Conservation (phyloP, 2,888 invertebrate genomes). For the Thyatira batis region DNA sequence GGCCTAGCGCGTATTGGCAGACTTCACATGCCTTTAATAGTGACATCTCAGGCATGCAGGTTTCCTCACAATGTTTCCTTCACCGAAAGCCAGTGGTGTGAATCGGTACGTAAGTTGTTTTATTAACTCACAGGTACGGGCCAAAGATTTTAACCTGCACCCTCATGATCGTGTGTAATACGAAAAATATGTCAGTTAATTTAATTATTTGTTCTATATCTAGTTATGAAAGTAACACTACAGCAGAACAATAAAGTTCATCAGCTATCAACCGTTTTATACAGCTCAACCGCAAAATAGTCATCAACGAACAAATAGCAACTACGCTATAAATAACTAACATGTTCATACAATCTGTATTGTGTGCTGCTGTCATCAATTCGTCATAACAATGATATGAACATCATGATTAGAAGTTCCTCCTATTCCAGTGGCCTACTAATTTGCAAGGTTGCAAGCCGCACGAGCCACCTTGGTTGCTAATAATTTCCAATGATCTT, state of each 20-base stretch:
- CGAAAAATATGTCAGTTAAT: no score
- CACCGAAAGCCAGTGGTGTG: no score
- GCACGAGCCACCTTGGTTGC: conserved; percentile 73
- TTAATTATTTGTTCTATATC: no score
- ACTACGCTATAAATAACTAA: neutral
- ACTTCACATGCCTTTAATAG: no score
- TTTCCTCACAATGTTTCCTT: no score
- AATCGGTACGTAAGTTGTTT: no score
- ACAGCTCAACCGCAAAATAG: neutral
- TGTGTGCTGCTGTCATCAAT: conserved; percentile 33
- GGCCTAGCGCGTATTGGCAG: no score
- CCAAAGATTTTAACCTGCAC: no score
- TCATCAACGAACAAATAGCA: neutral
- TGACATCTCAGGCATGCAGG: no score
- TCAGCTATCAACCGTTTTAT: neutral
- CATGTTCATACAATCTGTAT: neutral
- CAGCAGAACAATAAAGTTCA: neutral
- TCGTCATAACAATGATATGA: conserved; percentile 41
- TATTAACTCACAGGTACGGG: no score
- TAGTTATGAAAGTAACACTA: neutral
- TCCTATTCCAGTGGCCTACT: conserved; percentile 39
- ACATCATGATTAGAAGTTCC: conserved; percentile 41
- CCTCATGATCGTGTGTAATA: no score
- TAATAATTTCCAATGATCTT: conserved; percentile 69
- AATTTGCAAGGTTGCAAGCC: conserved; percentile 68